Conservation (phyloP, 2,888 invertebrate genomes). For the Micropterix aruncella region DNA sequence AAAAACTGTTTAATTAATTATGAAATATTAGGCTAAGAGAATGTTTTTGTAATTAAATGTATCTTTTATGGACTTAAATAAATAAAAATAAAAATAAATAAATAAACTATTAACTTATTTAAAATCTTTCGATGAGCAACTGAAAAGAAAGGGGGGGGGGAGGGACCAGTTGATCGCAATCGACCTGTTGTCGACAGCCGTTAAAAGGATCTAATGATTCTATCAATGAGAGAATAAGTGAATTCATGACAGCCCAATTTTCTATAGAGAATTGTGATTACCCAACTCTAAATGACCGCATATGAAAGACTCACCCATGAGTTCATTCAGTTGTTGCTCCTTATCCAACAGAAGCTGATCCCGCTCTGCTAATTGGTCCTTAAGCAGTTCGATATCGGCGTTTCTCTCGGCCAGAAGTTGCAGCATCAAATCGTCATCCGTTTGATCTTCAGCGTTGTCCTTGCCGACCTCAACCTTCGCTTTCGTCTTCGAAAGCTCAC, state of each 20-base stretch:
- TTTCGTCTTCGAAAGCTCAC: constrained; percentile 27
- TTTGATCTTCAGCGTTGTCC: constrained; percentile 24
- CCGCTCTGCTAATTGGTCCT: constrained; percentile 38
- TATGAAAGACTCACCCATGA: constrained; percentile 29
- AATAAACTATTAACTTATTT: not conserved
- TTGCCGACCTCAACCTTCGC: constrained; percentile 24
- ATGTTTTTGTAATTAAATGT: too few species aligned
- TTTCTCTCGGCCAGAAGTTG: constrained; percentile 42
- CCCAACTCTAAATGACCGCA: too few species aligned
- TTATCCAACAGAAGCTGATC: constrained; percentile 29
- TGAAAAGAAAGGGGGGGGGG: too few species aligned
- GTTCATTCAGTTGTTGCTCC: constrained; percentile 28
- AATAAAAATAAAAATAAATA: not conserved
- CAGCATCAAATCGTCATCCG: constrained; percentile 29
- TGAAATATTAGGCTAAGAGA: too few species aligned
- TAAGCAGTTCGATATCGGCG: constrained; percentile 48
- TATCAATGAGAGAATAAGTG: too few species aligned
- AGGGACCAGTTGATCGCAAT: too few species aligned
- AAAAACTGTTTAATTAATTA: too few species aligned
- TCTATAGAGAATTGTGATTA: too few species aligned
- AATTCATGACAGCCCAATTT: too few species aligned
- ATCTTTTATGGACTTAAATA: constrained; percentile 1
- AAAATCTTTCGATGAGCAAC: too few species aligned
- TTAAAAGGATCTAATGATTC: too few species aligned
- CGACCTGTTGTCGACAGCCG: too few species aligned